Evolutionary conservation across 2,113 vertebrate genomes (phyloP).

Genomic region (Leucosticte australis): DNA sequence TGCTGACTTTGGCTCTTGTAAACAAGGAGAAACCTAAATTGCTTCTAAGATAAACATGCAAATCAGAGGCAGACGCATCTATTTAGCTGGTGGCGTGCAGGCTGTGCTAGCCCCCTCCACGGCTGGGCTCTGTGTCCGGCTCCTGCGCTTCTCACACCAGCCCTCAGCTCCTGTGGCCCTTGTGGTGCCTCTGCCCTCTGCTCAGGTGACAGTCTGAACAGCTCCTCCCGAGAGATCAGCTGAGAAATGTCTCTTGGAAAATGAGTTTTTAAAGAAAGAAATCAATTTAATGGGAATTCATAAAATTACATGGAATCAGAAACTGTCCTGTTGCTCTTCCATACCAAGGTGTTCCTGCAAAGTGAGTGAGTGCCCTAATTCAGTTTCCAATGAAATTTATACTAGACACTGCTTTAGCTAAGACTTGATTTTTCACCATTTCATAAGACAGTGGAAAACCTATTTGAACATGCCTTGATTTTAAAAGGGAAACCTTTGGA

Average conservation of each 20-base stretch:
- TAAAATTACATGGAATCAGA: not conserved
- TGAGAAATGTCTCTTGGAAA: not conserved
- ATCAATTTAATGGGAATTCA: not conserved
- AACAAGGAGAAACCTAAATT: slow-evolving; percentile 73
- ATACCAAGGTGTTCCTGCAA: not conserved
- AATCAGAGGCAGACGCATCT: slow-evolving; percentile 61
- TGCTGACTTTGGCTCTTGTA: slow-evolving; percentile 68
- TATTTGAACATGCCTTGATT: not conserved
- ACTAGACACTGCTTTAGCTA: not conserved
- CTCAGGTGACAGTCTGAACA: not conserved
- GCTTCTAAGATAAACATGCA: slow-evolving; percentile 73
- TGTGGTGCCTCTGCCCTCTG: not conserved
- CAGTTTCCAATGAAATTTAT: not conserved
- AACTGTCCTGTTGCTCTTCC: not conserved
- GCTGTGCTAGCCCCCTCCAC: not conserved
- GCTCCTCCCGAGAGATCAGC: fast-evolving
- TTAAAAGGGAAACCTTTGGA: not conserved
- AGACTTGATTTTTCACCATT: not conserved
- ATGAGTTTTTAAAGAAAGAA: not conserved
- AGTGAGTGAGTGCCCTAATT: not conserved
- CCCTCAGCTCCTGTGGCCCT: fast-evolving
- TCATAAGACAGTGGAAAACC: not conserved
- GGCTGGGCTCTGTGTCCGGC: not conserved
- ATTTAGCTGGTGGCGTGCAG: slow-evolving; percentile 11
- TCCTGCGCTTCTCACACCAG: not conserved